Evolutionary conservation across 2,888 invertebrate species (phyloP).

Genomic region (Ctenicera cuprea): DNA sequence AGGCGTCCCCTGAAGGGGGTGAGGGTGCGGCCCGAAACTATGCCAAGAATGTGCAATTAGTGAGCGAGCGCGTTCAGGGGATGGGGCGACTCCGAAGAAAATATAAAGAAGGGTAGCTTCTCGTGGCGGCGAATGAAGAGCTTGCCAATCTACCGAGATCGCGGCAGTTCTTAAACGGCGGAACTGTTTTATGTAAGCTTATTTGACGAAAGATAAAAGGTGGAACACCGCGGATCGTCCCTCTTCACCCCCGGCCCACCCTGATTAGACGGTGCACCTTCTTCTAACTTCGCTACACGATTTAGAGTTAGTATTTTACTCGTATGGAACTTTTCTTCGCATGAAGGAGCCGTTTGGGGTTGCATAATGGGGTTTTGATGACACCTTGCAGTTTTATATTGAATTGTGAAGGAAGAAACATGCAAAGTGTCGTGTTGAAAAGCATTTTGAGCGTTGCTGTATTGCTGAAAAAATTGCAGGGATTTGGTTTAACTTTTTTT

Average conservation of each 20-base stretch:
- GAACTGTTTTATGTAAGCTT: constrained; percentile 53
- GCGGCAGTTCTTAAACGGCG: constrained; percentile 58
- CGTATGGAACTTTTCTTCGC: neutral
- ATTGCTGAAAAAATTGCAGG: too few species aligned
- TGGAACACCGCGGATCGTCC: constrained; percentile 42
- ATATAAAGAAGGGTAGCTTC: constrained; percentile 81
- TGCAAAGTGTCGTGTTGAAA: too few species aligned
- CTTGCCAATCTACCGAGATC: constrained; percentile 62
- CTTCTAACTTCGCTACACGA: neutral
- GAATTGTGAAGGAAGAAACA: neutral
- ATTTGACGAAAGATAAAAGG: constrained; percentile 49
- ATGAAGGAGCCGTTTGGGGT: neutral
- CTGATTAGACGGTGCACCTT: constrained; percentile 25
- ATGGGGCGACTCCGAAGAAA: constrained; percentile 76
- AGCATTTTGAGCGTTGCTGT: too few species aligned
- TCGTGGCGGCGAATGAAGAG: constrained; percentile 65
- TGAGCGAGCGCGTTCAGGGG: constrained; percentile 79
- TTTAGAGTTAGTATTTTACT: neutral
- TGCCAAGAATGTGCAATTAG: constrained; percentile 98
- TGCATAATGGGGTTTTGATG: constrained; percentile 2
- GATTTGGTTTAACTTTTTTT: too few species aligned
- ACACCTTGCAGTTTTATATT: neutral
- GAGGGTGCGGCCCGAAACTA: constrained; percentile 88
- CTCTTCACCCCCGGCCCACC: constrained; percentile 18
- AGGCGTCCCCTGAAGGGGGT: constrained; percentile 66